Evolutionary conservation across 2,888 invertebrate genomes (phyloP).

Genomic region (Drosophila paramelanica): DNA sequence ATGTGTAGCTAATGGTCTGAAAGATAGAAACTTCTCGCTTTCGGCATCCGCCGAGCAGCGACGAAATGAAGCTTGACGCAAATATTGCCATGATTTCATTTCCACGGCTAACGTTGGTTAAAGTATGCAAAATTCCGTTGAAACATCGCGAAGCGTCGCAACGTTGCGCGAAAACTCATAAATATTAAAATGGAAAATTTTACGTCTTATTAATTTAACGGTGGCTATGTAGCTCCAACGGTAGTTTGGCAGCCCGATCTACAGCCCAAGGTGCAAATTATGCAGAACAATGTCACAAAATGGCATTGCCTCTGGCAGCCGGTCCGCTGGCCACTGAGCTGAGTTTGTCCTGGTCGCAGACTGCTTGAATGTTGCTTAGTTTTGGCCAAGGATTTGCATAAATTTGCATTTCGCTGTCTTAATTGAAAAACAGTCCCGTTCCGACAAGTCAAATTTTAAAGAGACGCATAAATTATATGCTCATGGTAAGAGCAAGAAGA

Average conservation of each 20-base stretch:
- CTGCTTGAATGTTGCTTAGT: slow-evolving; percentile 71
- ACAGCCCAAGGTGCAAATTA: slow-evolving; percentile 63
- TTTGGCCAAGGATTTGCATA: slow-evolving; percentile 78
- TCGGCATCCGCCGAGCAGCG: neutral
- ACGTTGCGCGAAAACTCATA: slow-evolving; percentile 66
- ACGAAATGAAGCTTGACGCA: slow-evolving; percentile 8
- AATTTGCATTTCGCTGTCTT: slow-evolving; percentile 73
- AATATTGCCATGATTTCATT: slow-evolving; percentile 37
- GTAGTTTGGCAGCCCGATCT: slow-evolving; percentile 65
- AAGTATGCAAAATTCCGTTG: slow-evolving; percentile 33
- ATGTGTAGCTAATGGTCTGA: slow-evolving; percentile 40
- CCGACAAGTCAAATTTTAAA: slow-evolving; percentile 75
- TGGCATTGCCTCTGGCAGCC: slow-evolving; percentile 52
- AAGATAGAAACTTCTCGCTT: slow-evolving; percentile 19
- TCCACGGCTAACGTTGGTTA: slow-evolving; percentile 10
- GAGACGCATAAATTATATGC: slow-evolving; percentile 73
- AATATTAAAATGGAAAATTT: slow-evolving; percentile 82
- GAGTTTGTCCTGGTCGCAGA: slow-evolving; percentile 26
- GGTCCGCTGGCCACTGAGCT: slow-evolving; percentile 34
- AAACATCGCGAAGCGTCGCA: slow-evolving; percentile 22
- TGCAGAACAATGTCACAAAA: slow-evolving; percentile 70
- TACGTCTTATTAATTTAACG: slow-evolving; percentile 81
- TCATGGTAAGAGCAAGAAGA: slow-evolving; percentile 26
- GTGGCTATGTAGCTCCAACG: slow-evolving; percentile 65
- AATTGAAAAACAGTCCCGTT: slow-evolving; percentile 70